These are phyloP conservation scores for Temnothorax longispinosus DNA, from an alignment of 1,140 invertebrate genomes.

Conservation along the genomic window DNA sequence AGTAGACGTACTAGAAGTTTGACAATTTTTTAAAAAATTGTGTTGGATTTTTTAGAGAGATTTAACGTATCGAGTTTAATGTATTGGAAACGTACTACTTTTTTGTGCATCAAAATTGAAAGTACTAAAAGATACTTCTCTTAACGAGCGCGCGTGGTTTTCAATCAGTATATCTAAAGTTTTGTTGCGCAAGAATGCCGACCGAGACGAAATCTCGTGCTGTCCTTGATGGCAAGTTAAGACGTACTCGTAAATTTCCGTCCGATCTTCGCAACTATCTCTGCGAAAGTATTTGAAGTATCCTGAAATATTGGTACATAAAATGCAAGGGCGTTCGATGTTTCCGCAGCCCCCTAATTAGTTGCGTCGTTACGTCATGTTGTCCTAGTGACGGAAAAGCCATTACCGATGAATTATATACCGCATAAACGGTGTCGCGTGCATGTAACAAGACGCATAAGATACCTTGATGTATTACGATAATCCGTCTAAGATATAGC, in stretches of 20 bases:
- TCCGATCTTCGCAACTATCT: slow-evolving; percentile 5
- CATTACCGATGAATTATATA: slow-evolving; percentile 22
- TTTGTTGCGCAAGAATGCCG: slow-evolving; percentile 7
- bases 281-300: slow-evolving; percentile 5
- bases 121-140: neutral
- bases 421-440: neutral
- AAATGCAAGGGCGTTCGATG: neutral
- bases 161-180: neutral
- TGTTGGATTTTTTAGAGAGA: neutral
- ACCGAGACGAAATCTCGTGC: slow-evolving; percentile 15
- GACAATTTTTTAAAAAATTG: neutral
- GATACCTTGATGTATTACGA: neutral
- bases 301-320: slow-evolving; percentile 36
- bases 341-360: slow-evolving; percentile 20
- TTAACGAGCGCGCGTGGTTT: neutral
- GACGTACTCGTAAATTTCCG: neutral
- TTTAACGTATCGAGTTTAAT: neutral
- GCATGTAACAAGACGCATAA: neutral
- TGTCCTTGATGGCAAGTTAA: neutral
- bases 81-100: neutral
- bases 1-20: neutral
- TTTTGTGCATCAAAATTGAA: neutral
- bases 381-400: neutral
- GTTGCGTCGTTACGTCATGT: neutral
- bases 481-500: slow-evolving; percentile 4